Conservation (phyloP, 1,140 invertebrate species). For the Homalodisca vitripennis region DNA sequence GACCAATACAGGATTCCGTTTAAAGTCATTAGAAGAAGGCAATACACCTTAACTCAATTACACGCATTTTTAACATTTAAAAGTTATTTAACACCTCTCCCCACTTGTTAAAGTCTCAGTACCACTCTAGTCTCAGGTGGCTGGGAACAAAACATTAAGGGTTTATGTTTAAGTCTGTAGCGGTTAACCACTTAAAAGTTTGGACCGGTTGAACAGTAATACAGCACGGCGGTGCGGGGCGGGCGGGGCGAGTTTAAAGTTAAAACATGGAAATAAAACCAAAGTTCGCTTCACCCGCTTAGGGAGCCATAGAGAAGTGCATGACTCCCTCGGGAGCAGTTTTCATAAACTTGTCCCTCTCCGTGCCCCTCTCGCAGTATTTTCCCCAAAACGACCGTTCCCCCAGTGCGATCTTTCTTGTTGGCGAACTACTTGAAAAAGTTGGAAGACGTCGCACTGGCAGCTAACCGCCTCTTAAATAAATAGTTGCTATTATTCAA, state of each 20-base stretch:
- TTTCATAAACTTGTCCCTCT: conserved; percentile 6
- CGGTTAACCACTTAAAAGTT: conserved; percentile 13
- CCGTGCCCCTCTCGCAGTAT: background rate
- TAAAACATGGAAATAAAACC: conserved; percentile 20
- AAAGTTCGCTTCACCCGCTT: conserved; percentile 1
- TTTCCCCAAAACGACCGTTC: background rate
- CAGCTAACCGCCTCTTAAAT: conserved; percentile 16
- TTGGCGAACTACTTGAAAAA: conserved; percentile 6
- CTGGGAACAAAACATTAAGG: background rate
- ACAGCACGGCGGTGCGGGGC: too few species aligned
- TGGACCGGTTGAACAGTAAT: background rate
- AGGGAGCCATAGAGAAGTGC: background rate
- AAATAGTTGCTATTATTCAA: conserved; percentile 18
- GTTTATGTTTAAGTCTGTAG: background rate
- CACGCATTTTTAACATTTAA: too few species aligned
- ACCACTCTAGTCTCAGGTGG: too few species aligned
- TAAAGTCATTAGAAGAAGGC: too few species aligned
- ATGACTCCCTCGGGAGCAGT: background rate
- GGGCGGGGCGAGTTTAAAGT: conserved; percentile 1
- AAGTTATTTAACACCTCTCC: too few species aligned
- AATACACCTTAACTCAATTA: too few species aligned
- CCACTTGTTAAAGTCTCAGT: too few species aligned
- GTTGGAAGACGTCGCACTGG: background rate
- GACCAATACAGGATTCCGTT: too few species aligned
- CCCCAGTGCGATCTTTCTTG: conserved; percentile 1